Base-by-base conservation (phyloP, 2,797 vertebrate genomes). In the Pagetopsis macropterus region DNA sequence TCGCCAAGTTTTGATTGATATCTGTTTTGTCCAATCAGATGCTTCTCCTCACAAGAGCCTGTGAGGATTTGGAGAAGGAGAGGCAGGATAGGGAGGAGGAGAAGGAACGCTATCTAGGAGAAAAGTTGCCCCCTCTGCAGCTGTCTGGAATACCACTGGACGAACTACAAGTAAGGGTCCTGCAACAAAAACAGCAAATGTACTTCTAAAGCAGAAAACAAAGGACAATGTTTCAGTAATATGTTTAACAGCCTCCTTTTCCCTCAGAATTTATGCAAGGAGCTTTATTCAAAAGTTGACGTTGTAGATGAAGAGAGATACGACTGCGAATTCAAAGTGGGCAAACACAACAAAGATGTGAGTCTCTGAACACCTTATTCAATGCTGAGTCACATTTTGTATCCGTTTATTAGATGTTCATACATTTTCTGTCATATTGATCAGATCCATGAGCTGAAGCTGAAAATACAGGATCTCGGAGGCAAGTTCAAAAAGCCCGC, bases 31-130 rank as follows among this genome's bases (percentile, higher is more conserved):
- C 67, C 77, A 43, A 85, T 76, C 74, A 99, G 98, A 99, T 98
- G 87, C 89, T 99, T 89, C 97, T 99, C 93, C 94, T 99, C 83
- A 96, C 95, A 43, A 96, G 96, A 88, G 98, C 98, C 0, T 96
- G 96, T 75, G 98, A 99, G 62, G 96, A 96, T 76, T 93, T 98
- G 94, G 97, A 98, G 15, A 95, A 91, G 76, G 97, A 99, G 78
- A 94, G 76, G 0, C 92, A 95, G 79, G 97, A 97, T 0, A 95
- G 95, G 2, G 95, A 97, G 74, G 92, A 96, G 0, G 97, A 99
- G 91, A 99, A 98, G 85, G 92, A 86, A 8, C 93, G 94, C 6
- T 98, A 99, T 70, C 90, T 99, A 54, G 91, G 93, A 0, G 98
- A 99, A 63, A 94, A 97, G 75, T 72, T 99, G 66, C 90, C 95